A percentile compares a stretch with the other conserved stretches of the same genome.
Evolutionary conservation across 1,140 invertebrate species (phyloP).

Genomic region (Dysdera silvatica): DNA sequence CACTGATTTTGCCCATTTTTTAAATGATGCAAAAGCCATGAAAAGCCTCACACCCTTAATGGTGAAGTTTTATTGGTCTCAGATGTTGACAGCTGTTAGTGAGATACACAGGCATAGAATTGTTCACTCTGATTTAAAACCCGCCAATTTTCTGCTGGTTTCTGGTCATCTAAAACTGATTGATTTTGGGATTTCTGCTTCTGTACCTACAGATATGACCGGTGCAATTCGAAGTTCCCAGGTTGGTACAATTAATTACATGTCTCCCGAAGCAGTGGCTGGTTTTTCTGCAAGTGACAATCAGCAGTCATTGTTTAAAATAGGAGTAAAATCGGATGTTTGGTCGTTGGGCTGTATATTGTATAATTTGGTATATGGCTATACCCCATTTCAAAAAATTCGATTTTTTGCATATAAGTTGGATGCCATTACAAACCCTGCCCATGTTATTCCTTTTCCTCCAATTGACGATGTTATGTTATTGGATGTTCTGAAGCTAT

Average conservation of each 20-base stretch:
- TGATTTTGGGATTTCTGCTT: constrained; percentile 95
- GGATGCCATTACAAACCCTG: constrained; percentile 68
- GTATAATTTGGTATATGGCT: constrained; percentile 82
- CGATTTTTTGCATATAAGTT: constrained; percentile 65
- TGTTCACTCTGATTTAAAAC: constrained; percentile 93
- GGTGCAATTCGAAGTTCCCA: constrained; percentile 72
- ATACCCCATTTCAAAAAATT: constrained; percentile 83
- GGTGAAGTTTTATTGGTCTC: constrained; percentile 83
- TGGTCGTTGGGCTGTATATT: constrained; percentile 97
- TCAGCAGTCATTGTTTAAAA: constrained; percentile 50
- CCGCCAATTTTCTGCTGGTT: constrained; percentile 90
- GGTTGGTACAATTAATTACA: constrained; percentile 86
- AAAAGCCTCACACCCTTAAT: constrained; percentile 53
- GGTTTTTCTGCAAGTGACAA: constrained; percentile 33
- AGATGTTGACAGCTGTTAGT: constrained; percentile 85
- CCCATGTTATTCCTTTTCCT: constrained; percentile 66
- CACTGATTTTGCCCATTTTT: constrained; percentile 69
- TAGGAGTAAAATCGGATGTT: constrained; percentile 87
- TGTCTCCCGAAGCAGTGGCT: constrained; percentile 78
- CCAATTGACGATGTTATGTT: constrained; percentile 41
- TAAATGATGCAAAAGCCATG: constrained; percentile 51
- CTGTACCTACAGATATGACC: constrained; percentile 77
- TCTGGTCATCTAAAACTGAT: constrained; percentile 83
- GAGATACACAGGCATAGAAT: constrained; percentile 88
- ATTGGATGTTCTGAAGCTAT: constrained; percentile 48